Base-by-base conservation (phyloP, 2,888 invertebrate genomes). In the Frankliniella fusca region DNA sequence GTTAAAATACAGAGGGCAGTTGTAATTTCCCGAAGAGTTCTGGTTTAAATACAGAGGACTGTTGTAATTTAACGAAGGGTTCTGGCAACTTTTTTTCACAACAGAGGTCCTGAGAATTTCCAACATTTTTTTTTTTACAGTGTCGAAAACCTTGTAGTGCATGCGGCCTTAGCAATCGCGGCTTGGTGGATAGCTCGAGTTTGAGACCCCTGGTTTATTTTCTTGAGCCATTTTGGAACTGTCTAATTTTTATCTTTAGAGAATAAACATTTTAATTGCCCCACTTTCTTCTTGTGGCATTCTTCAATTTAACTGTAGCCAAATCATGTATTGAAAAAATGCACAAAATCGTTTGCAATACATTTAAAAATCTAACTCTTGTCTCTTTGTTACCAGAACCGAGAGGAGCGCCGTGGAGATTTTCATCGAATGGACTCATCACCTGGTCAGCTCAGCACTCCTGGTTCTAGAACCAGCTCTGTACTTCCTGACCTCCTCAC, bases 401-500 rank as follows among this genome's bases (percentile, higher is more conserved):
- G 86, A 48, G 86, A 86, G 54, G 86, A 86, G 48, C 84, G 86
- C 10, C 84, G 90, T 83, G 89, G 94, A 85, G 93, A 89, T 83
- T 89, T 89, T 85, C 90, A 89, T 85, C 88, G 90, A 83, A 88
- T 89, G 85, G 90, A 90, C 84, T 89, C 89, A 61, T 89, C 90
- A 18, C 90, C 90, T 28, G 87, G 87, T 28, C 87, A 88, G 83
- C 86, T 87, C 81, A 87, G 87, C 38, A 87, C 88, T 80, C 87
- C 88, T 48, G 90, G 91, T 83, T 90, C 96, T 49, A 92, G 97
- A 85, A 96, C 96, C 84, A 96, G 96, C 90, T 96, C 96, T 82
- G 98, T 98, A 83, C 91, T 98, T 85, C 98, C 98, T 82, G 98
- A 98, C 90, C 92, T 98, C 86, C 92, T 98, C 85, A 97, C 97